phyloP scores from a whole-genome alignment of 1,140 invertebrate species.

The Drosophila rhopaloa region DNA sequence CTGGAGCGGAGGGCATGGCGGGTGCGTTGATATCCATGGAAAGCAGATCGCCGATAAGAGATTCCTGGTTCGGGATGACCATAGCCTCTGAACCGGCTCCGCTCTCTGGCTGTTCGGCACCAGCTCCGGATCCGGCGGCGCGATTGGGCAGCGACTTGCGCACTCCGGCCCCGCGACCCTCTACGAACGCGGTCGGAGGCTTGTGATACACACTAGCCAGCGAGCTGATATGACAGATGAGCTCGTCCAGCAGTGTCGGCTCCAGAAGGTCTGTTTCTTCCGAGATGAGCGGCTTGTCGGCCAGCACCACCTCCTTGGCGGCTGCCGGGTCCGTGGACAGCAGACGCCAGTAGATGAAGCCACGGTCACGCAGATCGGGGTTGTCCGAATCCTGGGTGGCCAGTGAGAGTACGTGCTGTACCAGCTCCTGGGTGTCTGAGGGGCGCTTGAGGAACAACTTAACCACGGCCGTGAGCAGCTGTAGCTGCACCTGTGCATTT shows the following conservation, averaged over 20 bases:
- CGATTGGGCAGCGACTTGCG: constrained; percentile 89
- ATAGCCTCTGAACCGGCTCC: constrained; percentile 82
- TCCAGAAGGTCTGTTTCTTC: constrained; percentile 99
- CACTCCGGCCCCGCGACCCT: constrained; percentile 90
- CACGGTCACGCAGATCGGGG: constrained; percentile 98
- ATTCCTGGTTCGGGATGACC: constrained; percentile 91
- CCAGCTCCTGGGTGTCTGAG: constrained; percentile 98
- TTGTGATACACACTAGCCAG: constrained; percentile 99
- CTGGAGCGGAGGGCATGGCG: constrained; percentile 85
- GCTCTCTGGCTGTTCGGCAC: constrained; percentile 63
- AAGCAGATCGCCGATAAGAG: constrained; percentile 97
- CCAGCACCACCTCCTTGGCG: constrained; percentile 99
- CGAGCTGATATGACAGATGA: constrained; percentile 99
- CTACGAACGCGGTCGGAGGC: constrained; percentile 99
- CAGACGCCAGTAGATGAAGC: constrained; percentile 99
- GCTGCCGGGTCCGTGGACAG: constrained; percentile 99
- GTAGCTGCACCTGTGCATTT: constrained; percentile 99
- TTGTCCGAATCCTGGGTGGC: constrained; percentile 99
- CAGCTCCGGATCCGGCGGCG: constrained; percentile 81
- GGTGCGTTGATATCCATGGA: constrained; percentile 96
- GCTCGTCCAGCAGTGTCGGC: constrained; percentile 98
- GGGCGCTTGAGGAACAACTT: constrained; percentile 99
- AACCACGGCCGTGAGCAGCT: constrained; percentile 98
- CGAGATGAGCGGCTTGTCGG: constrained; percentile 99
- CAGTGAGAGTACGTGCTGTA: constrained; percentile 96